A percentile compares a stretch with the other conserved stretches of the same genome.
Conservation (phyloP, 2,797 vertebrate species). For the Crocidura indochinensis region DNA sequence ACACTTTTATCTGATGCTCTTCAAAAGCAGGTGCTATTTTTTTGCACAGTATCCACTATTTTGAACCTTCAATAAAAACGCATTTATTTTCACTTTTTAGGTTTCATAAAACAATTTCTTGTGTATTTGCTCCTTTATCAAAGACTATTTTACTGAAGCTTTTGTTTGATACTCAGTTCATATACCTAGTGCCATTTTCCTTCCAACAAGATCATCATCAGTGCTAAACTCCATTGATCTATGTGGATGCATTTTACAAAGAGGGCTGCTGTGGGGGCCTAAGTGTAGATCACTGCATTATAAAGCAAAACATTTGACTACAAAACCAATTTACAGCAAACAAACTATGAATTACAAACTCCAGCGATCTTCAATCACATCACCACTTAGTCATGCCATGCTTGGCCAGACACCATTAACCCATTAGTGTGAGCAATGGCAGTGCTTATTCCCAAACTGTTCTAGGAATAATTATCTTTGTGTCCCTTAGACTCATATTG, state of each 20-base stretch:
- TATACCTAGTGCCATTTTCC: slow-evolving; percentile 42
- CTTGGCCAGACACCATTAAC: slow-evolving; percentile 69
- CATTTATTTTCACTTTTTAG: not conserved
- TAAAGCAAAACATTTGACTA: slow-evolving; percentile 75
- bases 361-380: slow-evolving; percentile 60
- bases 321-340: slow-evolving; percentile 62
- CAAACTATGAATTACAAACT: slow-evolving; percentile 67
- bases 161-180: slow-evolving; percentile 48
- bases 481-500: not conserved
- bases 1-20: not conserved
- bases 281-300: slow-evolving; percentile 52
- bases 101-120: slow-evolving; percentile 29
- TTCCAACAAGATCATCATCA: slow-evolving; percentile 62
- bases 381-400: slow-evolving; percentile 52
- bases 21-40: not conserved
- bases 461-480: slow-evolving; percentile 69
- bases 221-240: slow-evolving; percentile 62
- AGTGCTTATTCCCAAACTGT: not conserved
- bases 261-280: slow-evolving; percentile 57
- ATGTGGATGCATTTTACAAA: slow-evolving; percentile 58
- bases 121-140: slow-evolving; percentile 1
- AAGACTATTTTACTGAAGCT: slow-evolving; percentile 70
- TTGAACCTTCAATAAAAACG: not conserved
- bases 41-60: not conserved
- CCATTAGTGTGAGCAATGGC: slow-evolving; percentile 54